Evolutionary conservation across 2,113 vertebrate species (phyloP), one percentile per base, ranked within the genome.

Genomic region (Lonchura striata): DNA sequence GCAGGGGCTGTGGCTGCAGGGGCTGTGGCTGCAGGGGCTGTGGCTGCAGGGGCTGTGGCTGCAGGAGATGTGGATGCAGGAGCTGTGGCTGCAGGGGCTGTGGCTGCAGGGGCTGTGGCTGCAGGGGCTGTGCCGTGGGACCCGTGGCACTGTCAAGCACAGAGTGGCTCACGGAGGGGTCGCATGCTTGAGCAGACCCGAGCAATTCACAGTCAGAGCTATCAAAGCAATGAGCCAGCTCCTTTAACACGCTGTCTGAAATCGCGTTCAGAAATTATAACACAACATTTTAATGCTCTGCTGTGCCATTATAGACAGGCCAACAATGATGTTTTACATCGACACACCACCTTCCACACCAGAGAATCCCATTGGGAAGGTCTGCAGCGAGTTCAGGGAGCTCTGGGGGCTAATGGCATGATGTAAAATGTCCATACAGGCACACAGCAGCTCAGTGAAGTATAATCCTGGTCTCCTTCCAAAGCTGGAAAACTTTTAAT

Each of bases 141-240:
- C 57, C 1, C 0, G 72, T 28, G 72, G 77, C 91, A 77, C 89
- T 74, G 79, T 78, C 91, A 71, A 5, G n/a, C 91, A 22, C 81
- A 18, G 89, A 94, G 50, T 84, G 87, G 92, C 93, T 95, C 88
- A 68, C 1, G 33, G 69, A 95, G 90, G 60, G 85, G 47, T 69
- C 50, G 46, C 92, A 96, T 97, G 96, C 96, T 95, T 96, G 95
- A 96, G 94, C 92, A 90, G 90, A 82, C 28, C 72, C 12, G 41
- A 96, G 96, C 85, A 95, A 94, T 95, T 96, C 96, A 95, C 96
- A 96, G 96, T 76, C 90, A 95, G 96, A 96, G 96, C 96, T 95
- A 95, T 96, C 96, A 97, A 95, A 95, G 88, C 96, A 94, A 96
- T 97, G 93, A 96, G 50, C 92, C 88, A 86, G 72, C 88, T 94